These are phyloP conservation scores for Lamprologus callipterus DNA, from an alignment of 2,113 vertebrate species.

Conservation along the genomic window DNA sequence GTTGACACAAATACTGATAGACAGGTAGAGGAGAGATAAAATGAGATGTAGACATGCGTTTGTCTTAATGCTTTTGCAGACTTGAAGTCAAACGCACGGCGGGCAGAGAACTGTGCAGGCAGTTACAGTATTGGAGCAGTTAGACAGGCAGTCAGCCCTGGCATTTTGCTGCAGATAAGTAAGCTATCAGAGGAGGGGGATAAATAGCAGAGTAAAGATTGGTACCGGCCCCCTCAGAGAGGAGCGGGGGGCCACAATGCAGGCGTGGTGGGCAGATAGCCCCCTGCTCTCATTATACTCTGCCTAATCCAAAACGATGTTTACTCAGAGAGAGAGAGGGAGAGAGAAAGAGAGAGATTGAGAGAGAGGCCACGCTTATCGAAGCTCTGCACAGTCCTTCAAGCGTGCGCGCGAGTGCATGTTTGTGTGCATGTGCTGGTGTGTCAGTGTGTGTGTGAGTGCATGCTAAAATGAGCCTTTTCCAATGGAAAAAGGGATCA, in stretches of 20 bases:
- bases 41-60: neutral
- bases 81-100: neutral
- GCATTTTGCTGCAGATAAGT: constrained; percentile 92
- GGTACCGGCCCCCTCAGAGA: constrained; percentile 79
- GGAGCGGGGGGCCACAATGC: constrained; percentile 83
- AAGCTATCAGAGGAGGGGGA: constrained; percentile 92
- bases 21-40: neutral
- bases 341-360: neutral
- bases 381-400: constrained; percentile 58
- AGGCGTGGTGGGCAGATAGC: constrained; percentile 74
- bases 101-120: constrained; percentile 24
- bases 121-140: constrained; percentile 36
- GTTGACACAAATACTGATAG: neutral
- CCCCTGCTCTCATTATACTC: constrained; percentile 75
- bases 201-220: constrained; percentile 98
- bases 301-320: constrained; percentile 75
- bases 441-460: neutral
- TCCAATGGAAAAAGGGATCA: constrained; percentile 69
- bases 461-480: constrained; percentile 63
- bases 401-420: constrained; percentile 18
- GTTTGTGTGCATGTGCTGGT: constrained; percentile 4
- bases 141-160: constrained; percentile 79
- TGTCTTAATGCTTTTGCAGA: constrained; percentile 11
- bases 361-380: constrained; percentile 59
- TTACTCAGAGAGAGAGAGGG: constrained; percentile 60